A percentile compares a stretch with the other conserved stretches of the same genome.
These are phyloP conservation scores for Plebejus melissa DNA, from an alignment of 2,888 invertebrate genomes.

Conservation along the genomic window DNA sequence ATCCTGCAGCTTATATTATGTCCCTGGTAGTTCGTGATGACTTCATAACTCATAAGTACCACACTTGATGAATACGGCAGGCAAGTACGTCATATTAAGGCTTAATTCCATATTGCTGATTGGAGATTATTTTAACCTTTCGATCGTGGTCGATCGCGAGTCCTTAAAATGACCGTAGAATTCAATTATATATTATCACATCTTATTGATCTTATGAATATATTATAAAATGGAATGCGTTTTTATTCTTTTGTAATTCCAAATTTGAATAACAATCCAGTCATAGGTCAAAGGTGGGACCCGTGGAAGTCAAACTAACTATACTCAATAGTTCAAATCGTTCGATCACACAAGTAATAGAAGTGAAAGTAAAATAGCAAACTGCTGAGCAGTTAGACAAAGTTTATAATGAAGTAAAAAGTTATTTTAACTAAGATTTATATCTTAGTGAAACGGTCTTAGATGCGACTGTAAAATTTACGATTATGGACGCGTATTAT, in stretches of 20 bases:
- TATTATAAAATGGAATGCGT: neutral
- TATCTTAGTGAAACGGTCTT: constrained; percentile 17
- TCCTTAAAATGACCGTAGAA: no score
- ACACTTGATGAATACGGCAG: no score
- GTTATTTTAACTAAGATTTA: constrained; percentile 8
- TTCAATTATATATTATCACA: no score
- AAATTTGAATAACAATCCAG: neutral
- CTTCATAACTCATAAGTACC: neutral
- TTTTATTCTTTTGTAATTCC: neutral
- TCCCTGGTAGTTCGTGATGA: constrained; percentile 12
- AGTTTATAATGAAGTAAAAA: constrained; percentile 24
- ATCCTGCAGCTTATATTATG: constrained; percentile 2
- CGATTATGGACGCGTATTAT: neutral
- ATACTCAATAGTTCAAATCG: neutral
- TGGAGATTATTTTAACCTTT: no score
- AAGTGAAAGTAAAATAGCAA: constrained; percentile 20
- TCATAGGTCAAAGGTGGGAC: neutral
- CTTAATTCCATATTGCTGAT: no score
- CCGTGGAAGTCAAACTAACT: neutral
- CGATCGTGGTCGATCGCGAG: no score
- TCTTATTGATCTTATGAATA: no score
- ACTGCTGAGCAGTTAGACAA: neutral
- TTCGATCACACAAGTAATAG: constrained; percentile 4
- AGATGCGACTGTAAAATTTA: neutral
- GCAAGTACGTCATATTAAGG: no score